phyloP scores from a whole-genome alignment of 2,797 vertebrate species.

The Stomatorhinus walkeri region DNA sequence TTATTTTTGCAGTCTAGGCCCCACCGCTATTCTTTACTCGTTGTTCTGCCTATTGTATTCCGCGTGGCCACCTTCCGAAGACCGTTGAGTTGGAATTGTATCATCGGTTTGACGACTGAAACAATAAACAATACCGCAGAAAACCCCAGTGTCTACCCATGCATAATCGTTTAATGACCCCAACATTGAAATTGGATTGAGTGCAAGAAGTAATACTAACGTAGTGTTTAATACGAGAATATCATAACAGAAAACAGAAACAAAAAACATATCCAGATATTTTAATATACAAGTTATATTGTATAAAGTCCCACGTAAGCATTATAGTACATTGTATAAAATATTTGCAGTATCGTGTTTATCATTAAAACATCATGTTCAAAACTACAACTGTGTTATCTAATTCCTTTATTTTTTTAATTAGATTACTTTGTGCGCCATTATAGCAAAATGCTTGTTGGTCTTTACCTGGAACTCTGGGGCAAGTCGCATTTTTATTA shows the following conservation, averaged over 20 bases:
- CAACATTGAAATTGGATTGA: neutral
- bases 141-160: neutral
- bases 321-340: neutral
- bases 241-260: neutral
- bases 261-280: neutral
- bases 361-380: neutral
- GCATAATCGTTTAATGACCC: neutral
- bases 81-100: constrained; percentile 4
- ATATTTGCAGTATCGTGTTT: neutral
- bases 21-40: neutral
- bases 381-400: neutral
- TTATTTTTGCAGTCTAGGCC: neutral
- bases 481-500: neutral
- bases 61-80: constrained; percentile 1
- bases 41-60: neutral
- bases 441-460: neutral
- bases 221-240: neutral
- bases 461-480: neutral
- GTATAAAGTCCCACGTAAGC: neutral
- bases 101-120: neutral
- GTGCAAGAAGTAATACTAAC: neutral
- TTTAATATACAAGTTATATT: neutral
- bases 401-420: neutral
- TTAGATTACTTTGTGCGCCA: neutral
- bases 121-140: neutral